Evolutionary conservation across 1,140 invertebrate genomes (phyloP), one percentile per base, ranked within the genome.

Genomic region (Macrobrachium rosenbergii): DNA sequence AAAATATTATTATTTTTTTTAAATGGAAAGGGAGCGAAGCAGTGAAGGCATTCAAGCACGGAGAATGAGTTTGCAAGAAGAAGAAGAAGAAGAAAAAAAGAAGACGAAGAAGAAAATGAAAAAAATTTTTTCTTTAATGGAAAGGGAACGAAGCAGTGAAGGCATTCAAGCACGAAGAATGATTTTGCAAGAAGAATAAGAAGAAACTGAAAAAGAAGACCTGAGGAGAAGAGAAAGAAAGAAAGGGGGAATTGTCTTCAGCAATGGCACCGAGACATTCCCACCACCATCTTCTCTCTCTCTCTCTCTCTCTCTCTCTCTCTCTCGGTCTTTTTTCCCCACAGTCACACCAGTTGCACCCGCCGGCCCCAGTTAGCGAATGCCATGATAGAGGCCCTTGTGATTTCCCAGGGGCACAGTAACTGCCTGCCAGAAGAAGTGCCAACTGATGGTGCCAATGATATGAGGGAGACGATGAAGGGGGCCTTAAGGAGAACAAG

Each of bases 381-480:
- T 87, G 78, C 78, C 67, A 87, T 63, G 84, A 79, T 80, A 72
- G 78, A 62, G 82, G 28, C 60, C 67, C 84, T 75, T 82, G 78
- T 87, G 84, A 87, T 87, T 87, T 87, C 84, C 84, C 84, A 73
- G 23, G 84, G 84, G 84, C 59, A 52, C 84, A 37, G 67, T 87
- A 87, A 87, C 84, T 67, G 58, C 67, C 58, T 67, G 84, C 75
- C 58, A 81, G 84, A 81, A 87, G 78, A 87, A 87, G 84, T 81
- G 84, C 64, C 67, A 80, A 81, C 84, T 87, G 84, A 87, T 87
- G 84, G 84, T 87, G 84, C 84, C 84, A 87, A 87, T 87, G 84
- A 87, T 87, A 87, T 79, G 84, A 43, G 37, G 69, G 21, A 23
- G 69, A 43, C 69, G 69, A 72, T 72, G 69, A 72, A 72, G 69